Conservation (phyloP, 2,888 invertebrate species). For the Orchestes rusci region DNA sequence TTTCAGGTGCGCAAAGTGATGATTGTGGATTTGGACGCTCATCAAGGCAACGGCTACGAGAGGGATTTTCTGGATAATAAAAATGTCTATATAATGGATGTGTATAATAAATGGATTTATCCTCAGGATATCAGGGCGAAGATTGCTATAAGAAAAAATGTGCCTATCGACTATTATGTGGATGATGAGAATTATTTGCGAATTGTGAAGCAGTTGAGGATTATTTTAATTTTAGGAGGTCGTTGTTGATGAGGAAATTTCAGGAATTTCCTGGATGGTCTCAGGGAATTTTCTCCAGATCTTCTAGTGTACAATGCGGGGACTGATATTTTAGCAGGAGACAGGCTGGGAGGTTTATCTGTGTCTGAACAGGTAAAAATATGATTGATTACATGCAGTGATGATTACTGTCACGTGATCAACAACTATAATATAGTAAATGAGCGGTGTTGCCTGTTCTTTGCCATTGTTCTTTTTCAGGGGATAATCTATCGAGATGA, state of each 20-base stretch:
- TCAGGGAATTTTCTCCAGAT: slow-evolving; percentile 68
- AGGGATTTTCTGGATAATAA: slow-evolving; percentile 66
- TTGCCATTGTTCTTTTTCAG: no score
- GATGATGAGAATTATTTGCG: slow-evolving; percentile 64
- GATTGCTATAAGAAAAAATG: slow-evolving; percentile 59
- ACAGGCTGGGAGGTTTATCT: slow-evolving; percentile 66
- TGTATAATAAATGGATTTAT: slow-evolving; percentile 76
- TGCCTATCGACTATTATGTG: slow-evolving; percentile 55
- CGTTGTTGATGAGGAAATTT: slow-evolving; percentile 6
- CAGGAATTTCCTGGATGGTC: slow-evolving; percentile 61
- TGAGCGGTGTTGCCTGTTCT: no score
- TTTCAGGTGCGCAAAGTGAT: slow-evolving; percentile 56
- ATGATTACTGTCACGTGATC: not conserved
- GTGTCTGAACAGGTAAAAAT: slow-evolving; percentile 58
- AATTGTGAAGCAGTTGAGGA: slow-evolving; percentile 53
- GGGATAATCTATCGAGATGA: slow-evolving; percentile 82
- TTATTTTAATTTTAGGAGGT: slow-evolving; percentile 2
- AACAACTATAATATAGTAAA: no score
- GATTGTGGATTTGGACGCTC: slow-evolving; percentile 89
- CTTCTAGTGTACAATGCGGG: slow-evolving; percentile 90
- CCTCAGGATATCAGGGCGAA: slow-evolving; percentile 71
- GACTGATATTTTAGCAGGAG: slow-evolving; percentile 73
- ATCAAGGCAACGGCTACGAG: slow-evolving; percentile 89
- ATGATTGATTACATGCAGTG: not conserved
- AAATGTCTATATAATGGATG: slow-evolving; percentile 80